Conservation (phyloP, 2,888 invertebrate species). For the Drepanosiphum platanoidis region DNA sequence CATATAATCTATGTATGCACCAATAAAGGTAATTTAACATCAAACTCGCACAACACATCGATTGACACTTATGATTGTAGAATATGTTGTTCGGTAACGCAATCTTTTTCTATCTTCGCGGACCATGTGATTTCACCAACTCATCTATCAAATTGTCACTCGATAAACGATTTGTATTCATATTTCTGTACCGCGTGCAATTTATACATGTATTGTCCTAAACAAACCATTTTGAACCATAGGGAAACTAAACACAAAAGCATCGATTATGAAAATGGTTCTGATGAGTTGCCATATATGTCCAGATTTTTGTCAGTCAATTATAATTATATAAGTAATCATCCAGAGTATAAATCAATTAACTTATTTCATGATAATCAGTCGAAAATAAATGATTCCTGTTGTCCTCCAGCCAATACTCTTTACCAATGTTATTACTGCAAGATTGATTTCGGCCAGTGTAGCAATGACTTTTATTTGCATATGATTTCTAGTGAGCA, state of each 20-base stretch:
- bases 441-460: conserved; percentile 5
- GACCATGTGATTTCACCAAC: neutral
- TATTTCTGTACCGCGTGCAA: conserved; percentile 5
- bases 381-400: neutral
- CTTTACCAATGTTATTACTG: neutral
- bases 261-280: no score
- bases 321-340: conserved; percentile 8
- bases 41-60: neutral
- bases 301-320: neutral
- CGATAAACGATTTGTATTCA: neutral
- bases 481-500: conserved; percentile 28
- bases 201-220: conserved; percentile 9
- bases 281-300: neutral
- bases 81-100: neutral
- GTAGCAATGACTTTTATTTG: neutral
- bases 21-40: neutral
- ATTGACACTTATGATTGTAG: neutral
- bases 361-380: neutral
- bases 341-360: neutral
- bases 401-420: neutral
- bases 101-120: neutral
- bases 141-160: neutral
- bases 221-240: neutral
- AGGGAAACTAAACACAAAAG: neutral
- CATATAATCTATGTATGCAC: neutral